Evolutionary conservation across 1,140 invertebrate species (phyloP), one percentile per base, ranked within the genome.

Genomic region (Pomacea maculata): DNA sequence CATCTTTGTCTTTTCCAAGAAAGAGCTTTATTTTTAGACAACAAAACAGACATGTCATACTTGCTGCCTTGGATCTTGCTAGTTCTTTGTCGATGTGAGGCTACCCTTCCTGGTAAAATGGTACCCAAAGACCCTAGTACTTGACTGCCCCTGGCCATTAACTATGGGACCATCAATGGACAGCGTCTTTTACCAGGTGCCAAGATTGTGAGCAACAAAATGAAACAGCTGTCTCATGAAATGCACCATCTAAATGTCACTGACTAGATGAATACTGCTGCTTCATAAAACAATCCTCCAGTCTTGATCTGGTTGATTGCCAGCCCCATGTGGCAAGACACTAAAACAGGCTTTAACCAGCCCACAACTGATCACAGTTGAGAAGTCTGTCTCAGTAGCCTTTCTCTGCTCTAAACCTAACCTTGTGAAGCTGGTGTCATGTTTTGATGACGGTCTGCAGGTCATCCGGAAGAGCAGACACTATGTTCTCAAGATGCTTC

Each of bases 391-490:
- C 45, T 52, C 21, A 19, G 54, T 52, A 75, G 74, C 12, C 25
- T 19, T 34, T 75, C 34, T 45, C 34, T 45, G 34, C 34, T 67
- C 17, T 67, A 25, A 25, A 77, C 63, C 29, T 65, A 19, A 55
- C 61, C 29, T 14, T 15, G 34, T 45, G 19, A 15, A 21, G 29
- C 52, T 14, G 54, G 71, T 25, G 82, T 89, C 88, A 90, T 57
- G 85, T 89, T 80, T 88, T 87, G 67, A 98, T 92, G 87, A 98
- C 96, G 83, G 94, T 94, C 92, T 96, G 96, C 86, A 98, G 93
- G 93, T 98, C 97, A 82, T 97, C 96, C 21, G 97, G 96, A 84
- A 98, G 93, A 80, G 95, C 94, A 86, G 94, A 94, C 72, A 97
- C 95, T 83, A 98, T 95, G 86, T 95, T 95, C 80, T 96, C 94